These are phyloP conservation scores for Tragelaphus scriptus DNA, from an alignment of 2,113 vertebrate genomes.

Conservation along the genomic window DNA sequence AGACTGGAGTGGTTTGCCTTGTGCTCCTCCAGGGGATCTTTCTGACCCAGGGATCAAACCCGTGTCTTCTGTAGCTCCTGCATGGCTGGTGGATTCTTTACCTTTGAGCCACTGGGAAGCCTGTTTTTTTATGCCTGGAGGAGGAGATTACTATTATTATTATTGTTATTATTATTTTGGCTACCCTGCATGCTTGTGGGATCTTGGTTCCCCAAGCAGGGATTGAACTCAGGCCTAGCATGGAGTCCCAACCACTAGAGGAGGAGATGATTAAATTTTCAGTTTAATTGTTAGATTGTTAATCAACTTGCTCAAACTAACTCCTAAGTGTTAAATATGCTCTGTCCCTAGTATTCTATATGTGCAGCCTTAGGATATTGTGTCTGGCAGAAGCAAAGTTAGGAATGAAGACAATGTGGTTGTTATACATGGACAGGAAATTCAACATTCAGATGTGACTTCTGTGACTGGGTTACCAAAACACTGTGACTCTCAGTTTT, in stretches of 20 bases:
- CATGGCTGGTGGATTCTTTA: neutral
- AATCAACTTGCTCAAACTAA: neutral
- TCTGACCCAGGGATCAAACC: neutral
- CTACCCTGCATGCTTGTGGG: neutral
- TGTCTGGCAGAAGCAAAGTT: neutral
- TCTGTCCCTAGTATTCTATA: neutral
- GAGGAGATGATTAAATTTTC: slow-evolving; percentile 7
- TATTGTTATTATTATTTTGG: neutral
- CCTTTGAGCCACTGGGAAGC: neutral
- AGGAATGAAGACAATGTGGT: neutral
- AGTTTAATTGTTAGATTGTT: neutral
- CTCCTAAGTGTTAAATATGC: neutral
- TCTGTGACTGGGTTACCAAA: neutral
- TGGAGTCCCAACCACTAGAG: neutral
- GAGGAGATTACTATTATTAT: neutral
- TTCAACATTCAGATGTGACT: neutral
- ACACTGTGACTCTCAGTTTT: neutral
- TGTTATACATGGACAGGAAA: neutral
- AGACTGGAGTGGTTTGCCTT: neutral
- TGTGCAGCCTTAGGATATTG: neutral
- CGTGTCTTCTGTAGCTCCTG: neutral
- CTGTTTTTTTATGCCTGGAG: neutral
- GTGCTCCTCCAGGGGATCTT: neutral
- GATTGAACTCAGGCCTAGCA: neutral
- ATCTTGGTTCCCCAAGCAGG: neutral